phyloP scores from a whole-genome alignment of 35 echinoderm and acorn worm genomes.

The Stichopus chloronotus region DNA sequence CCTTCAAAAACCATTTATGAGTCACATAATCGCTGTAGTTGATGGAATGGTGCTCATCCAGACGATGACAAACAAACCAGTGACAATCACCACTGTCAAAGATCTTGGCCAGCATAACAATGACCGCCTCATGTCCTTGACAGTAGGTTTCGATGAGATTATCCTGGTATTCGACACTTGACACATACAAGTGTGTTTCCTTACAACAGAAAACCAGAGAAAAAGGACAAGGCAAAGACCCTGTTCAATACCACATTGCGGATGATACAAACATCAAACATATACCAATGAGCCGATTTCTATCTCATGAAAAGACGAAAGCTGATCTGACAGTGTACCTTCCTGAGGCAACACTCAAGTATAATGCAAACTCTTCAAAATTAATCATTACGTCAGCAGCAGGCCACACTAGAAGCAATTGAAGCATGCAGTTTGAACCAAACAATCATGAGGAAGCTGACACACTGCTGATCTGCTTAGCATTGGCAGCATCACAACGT shows the following conservation, averaged over 20 bases:
- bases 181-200: background rate
- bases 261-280: no score
- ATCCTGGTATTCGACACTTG: background rate
- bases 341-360: background rate
- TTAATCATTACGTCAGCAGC: no score
- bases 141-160: background rate
- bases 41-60: constrained; percentile 11
- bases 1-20: background rate
- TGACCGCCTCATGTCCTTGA: constrained; percentile 19
- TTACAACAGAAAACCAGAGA: no score
- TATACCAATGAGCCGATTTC: background rate
- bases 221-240: no score
- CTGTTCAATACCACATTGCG: no score
- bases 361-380: background rate
- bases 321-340: background rate
- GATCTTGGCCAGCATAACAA: constrained; percentile 25
- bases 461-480: background rate
- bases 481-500: background rate
- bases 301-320: background rate
- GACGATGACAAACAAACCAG: constrained; percentile 10
- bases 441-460: constrained; percentile 32
- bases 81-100: background rate
- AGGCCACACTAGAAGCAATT: constrained; percentile 17
- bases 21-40: background rate
- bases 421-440: background rate